These are phyloP conservation scores for Mormyrops boulengeri DNA, from an alignment of 2,797 vertebrate genomes.

Conservation along the genomic window DNA sequence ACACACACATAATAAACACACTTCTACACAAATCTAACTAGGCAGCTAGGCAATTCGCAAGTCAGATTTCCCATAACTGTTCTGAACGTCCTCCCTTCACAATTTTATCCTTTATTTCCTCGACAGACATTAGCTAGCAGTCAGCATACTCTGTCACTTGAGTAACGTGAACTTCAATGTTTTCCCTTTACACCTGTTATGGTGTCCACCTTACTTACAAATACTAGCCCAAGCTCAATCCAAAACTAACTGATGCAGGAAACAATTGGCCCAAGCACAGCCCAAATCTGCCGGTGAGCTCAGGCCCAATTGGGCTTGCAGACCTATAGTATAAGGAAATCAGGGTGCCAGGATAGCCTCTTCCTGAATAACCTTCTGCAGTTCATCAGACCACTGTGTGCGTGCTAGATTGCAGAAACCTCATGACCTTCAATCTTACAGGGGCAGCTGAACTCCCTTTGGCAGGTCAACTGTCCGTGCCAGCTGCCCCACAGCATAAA, in stretches of 20 bases:
- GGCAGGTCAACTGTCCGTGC: neutral
- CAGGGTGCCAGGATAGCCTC: neutral
- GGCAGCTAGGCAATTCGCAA: neutral
- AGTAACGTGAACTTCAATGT: neutral
- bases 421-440: neutral
- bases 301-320: neutral
- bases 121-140: neutral
- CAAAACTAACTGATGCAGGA: neutral
- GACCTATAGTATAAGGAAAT: neutral
- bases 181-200: neutral
- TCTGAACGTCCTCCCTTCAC: neutral
- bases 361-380: neutral
- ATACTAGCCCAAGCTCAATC: neutral
- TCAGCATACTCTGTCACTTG: neutral
- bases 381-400: neutral
- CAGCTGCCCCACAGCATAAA: neutral
- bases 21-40: neutral
- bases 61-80: neutral
- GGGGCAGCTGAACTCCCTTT: neutral
- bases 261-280: neutral
- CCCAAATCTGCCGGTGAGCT: neutral
- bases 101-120: neutral
- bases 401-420: neutral
- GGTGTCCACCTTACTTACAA: neutral
- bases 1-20: neutral